Percentiles rank a stretch among this genome's conserved stretches.
These are phyloP conservation scores for Andrena flavipes DNA, from an alignment of 2,888 invertebrate species.

Conservation along the genomic window DNA sequence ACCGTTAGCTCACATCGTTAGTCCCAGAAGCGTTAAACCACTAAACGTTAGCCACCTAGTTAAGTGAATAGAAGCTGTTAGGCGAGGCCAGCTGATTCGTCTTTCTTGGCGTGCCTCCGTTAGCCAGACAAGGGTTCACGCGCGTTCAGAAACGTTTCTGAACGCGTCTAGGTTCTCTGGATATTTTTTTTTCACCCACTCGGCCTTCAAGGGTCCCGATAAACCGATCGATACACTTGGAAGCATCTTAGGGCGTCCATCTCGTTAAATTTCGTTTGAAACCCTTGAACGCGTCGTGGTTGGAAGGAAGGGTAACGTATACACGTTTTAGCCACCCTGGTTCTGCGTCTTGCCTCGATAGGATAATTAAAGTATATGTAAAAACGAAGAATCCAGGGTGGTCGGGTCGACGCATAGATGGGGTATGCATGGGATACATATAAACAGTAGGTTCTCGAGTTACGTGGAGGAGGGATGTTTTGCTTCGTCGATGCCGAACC, in stretches of 20 bases:
- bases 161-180: conserved; percentile 24
- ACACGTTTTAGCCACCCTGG: conserved; percentile 21
- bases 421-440: conserved; percentile 28
- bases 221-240: not conserved
- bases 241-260: no score
- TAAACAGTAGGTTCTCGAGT: conserved; percentile 30
- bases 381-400: conserved; percentile 4
- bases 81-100: conserved; percentile 40
- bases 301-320: not conserved
- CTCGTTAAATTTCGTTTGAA: no score
- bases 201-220: conserved; percentile 16
- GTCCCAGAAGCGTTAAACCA: conserved; percentile 55
- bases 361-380: not conserved
- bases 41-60: conserved; percentile 59
- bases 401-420: not conserved
- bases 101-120: conserved; percentile 51
- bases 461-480: conserved; percentile 35
- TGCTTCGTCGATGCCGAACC: conserved; percentile 37
- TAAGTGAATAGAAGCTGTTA: conserved; percentile 40
- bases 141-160: conserved; percentile 1
- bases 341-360: not conserved
- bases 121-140: conserved; percentile 45
- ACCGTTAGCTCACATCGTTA: conserved; percentile 60
- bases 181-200: not conserved
- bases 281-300: conserved; percentile 21